These are phyloP conservation scores for Bothrops jararaca DNA, from an alignment of 2,113 vertebrate genomes.

Conservation along the genomic window DNA sequence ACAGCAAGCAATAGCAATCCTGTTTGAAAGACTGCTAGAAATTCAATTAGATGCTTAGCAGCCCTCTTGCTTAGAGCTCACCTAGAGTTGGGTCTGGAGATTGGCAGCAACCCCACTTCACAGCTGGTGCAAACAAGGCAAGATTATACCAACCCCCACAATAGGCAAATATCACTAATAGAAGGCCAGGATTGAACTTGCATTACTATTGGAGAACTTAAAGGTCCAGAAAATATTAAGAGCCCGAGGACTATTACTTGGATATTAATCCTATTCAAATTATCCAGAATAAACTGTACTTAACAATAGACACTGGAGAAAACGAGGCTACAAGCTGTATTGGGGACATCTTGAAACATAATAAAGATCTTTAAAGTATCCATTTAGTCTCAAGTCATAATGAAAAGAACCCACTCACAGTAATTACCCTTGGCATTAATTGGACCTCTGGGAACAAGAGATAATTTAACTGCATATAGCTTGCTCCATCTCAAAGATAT, in stretches of 20 bases:
- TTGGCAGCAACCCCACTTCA: not conserved
- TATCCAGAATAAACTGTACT: not conserved
- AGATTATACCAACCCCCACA: not conserved
- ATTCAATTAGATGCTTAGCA: not conserved
- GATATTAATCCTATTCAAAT: not conserved
- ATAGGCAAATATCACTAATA: not conserved
- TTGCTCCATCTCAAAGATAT: not conserved
- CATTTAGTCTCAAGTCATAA: not conserved
- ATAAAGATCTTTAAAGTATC: not conserved
- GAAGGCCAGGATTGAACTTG: not conserved
- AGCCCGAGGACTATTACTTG: not conserved
- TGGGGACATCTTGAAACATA: not conserved
- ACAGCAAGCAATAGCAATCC: not conserved
- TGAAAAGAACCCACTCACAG: not conserved
- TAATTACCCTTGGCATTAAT: not conserved
- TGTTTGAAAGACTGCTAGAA: not conserved
- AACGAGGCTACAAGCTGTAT: not conserved
- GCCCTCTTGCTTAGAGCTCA: not conserved
- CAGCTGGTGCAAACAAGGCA: not conserved
- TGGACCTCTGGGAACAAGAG: not conserved
- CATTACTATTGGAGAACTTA: not conserved
- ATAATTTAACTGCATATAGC: not conserved
- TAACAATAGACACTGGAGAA: not conserved
- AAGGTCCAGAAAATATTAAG: not conserved
- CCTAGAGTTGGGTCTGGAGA: not conserved